phyloP scores from a whole-genome alignment of 2,888 invertebrate genomes.

The Tanaodytes sp. region DNA sequence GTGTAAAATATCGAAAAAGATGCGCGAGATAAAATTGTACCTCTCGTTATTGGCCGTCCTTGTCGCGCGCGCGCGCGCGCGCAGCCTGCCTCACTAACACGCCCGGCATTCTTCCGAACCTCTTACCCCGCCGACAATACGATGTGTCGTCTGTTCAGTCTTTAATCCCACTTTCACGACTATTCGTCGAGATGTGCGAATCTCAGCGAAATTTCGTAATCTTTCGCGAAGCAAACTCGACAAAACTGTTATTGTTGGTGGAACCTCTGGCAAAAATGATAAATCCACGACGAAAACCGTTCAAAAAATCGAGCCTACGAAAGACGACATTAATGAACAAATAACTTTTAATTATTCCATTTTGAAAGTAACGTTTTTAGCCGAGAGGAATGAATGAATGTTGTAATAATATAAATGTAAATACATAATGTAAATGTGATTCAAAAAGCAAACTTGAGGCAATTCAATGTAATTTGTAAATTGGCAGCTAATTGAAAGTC shows the following conservation, averaged over 20 bases:
- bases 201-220: conserved; percentile 43
- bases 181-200: conserved; percentile 41
- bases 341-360: too few species aligned
- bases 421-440: too few species aligned
- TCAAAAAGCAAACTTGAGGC: too few species aligned
- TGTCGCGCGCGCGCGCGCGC: not conserved
- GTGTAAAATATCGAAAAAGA: conserved; percentile 49
- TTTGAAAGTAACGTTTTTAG: too few species aligned
- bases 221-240: conserved; percentile 28
- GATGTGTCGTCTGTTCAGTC: conserved; percentile 51
- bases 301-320: too few species aligned
- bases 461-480: conserved; percentile 3
- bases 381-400: too few species aligned
- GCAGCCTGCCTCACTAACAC: conserved; percentile 4
- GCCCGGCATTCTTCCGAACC: conserved; percentile 35
- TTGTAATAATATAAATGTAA: too few species aligned
- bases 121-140: conserved; percentile 44
- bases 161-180: conserved; percentile 53
- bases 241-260: conserved; percentile 19
- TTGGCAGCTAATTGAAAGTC: conserved; percentile 29
- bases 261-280: not conserved
- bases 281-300: too few species aligned
- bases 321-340: not conserved
- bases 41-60: conserved; percentile 28
- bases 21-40: conserved; percentile 47